Base-by-base conservation (phyloP, 2,888 invertebrate genomes). In the Caradrina kadenii region DNA sequence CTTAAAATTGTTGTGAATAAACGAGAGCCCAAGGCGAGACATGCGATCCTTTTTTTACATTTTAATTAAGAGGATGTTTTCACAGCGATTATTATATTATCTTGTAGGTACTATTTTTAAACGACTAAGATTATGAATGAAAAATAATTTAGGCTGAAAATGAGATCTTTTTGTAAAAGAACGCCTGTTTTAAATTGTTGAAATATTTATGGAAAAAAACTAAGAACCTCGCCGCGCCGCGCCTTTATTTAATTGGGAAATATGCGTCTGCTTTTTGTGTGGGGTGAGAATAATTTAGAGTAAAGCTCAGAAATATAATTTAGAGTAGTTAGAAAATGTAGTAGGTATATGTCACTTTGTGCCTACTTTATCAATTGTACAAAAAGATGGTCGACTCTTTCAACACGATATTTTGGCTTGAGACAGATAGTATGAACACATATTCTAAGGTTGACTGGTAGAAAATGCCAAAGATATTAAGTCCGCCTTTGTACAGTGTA, bases 31-130 rank as follows among this genome's bases (percentile, higher is more conserved):
- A 49, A 63, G 78, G 86, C 82, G 63, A 52, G 73, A 87, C 86
- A 86, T 77, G 86, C 75, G 64, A 71, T 53, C 64, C 73, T 79
- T 71, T 77, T 83, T 76, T 73, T 63, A 78, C 67, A 78, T 85
- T 85, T 85, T 84, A 83, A 84, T 88, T 85, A 84, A 72, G 70
- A 77, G 64, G 72, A 71, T 73, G 76, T 80, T 73, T 80, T 74
- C 73, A 35, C 67, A 73, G 66, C 60, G 59, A 81, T 79, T 76
- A 81, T 79, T 76, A 56, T 72, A 75, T 74, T 72, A 80, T 75
- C 70, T 69, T 60, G 49, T 67, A 58, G 35, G 35, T 39, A 45
- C 69, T 76, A 71, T 70, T 73, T 69, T 74, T 76, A 79, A 76
- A 65, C 65, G 64, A 76, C 68, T 77, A 66, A 67, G 45, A 76